Conservation (phyloP, 1,140 invertebrate genomes). For the Ostrea edulis region DNA sequence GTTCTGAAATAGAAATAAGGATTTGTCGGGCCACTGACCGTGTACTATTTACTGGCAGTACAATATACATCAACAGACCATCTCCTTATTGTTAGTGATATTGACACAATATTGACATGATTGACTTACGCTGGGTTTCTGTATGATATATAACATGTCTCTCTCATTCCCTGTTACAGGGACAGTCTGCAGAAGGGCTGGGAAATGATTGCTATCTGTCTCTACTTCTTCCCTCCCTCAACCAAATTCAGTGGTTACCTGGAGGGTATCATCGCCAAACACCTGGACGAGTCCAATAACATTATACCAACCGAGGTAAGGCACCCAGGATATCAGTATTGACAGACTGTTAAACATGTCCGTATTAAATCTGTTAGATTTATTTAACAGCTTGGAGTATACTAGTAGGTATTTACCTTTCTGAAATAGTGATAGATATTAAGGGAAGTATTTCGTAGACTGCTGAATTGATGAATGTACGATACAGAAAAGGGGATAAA, state of each 20-base stretch:
- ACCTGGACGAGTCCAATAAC: conserved; percentile 66
- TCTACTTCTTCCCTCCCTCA: conserved; percentile 96
- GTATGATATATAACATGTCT: not conserved
- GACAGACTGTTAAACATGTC: too few relatives aligned
- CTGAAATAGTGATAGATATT: too few relatives aligned
- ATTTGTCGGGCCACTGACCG: not conserved
- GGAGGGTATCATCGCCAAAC: conserved; percentile 88
- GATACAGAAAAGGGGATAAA: not conserved
- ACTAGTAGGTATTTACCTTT: too few relatives aligned
- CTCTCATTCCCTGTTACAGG: conserved; percentile 77
- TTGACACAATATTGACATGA: not conserved
- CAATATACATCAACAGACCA: too few relatives aligned
- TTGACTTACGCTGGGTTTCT: too few relatives aligned
- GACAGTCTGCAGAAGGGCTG: conserved; percentile 92
- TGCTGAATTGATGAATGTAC: not conserved
- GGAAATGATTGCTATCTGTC: conserved; percentile 94
- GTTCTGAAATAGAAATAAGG: not conserved
- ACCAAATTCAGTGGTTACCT: conserved; percentile 94
- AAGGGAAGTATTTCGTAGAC: not conserved
- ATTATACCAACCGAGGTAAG: conserved; percentile 29
- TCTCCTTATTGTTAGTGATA: too few relatives aligned
- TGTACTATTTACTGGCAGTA: not conserved
- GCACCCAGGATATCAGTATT: too few relatives aligned
- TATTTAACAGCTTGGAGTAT: too few relatives aligned
- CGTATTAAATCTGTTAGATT: too few relatives aligned